These are phyloP conservation scores for Leptarthrus brevirostris DNA, from an alignment of 2,888 invertebrate species.

Conservation along the genomic window DNA sequence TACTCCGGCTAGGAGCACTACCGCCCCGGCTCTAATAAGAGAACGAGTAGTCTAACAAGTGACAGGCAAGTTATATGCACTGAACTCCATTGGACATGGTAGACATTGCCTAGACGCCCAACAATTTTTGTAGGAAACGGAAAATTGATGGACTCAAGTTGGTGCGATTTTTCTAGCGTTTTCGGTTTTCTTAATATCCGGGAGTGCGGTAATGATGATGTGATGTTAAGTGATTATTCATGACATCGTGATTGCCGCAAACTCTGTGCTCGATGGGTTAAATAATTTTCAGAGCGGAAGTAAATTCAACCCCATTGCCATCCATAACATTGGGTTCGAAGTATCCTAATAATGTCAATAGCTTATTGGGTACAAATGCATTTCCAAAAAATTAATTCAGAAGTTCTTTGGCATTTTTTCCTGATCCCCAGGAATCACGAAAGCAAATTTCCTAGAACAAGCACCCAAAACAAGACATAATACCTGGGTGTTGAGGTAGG, in stretches of 20 bases:
- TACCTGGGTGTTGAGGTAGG: slow-evolving; percentile 10
- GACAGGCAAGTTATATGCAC: slow-evolving; percentile 10
- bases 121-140: slow-evolving; percentile 5
- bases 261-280: too few species aligned
- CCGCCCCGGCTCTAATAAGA: background rate
- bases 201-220: slow-evolving; percentile 29
- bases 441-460: background rate
- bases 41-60: background rate
- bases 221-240: slow-evolving; percentile 42
- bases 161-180: slow-evolving; percentile 40
- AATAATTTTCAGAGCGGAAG: too few species aligned
- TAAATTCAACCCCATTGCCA: too few species aligned
- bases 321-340: too few species aligned
- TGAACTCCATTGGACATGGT: background rate
- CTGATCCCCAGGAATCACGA: background rate
- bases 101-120: slow-evolving; percentile 41
- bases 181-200: background rate
- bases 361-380: too few species aligned
- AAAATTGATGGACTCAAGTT: slow-evolving; percentile 34
- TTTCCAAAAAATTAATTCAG: too few species aligned
- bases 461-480: background rate
- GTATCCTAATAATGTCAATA: too few species aligned
- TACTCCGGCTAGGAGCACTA: background rate
- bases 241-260: background rate
- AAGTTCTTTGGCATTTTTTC: too few species aligned